Evolutionary conservation across 2,113 vertebrate species (phyloP).

Genomic region (Sylvietta virens): DNA sequence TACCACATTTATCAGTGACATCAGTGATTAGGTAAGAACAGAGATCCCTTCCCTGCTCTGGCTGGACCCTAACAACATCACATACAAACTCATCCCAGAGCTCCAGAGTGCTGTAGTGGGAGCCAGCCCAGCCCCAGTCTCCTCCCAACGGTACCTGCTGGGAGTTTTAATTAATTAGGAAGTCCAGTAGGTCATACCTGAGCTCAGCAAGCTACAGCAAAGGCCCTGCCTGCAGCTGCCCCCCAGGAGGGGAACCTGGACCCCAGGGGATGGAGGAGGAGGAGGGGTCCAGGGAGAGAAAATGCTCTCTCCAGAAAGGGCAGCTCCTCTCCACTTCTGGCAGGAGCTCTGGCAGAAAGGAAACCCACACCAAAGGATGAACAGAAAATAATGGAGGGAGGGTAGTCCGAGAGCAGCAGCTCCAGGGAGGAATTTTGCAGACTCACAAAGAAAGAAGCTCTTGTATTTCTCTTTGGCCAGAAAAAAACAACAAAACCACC

Average conservation of each 20-base stretch:
- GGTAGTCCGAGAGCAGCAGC: background rate
- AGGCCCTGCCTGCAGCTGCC: background rate
- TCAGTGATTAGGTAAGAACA: background rate
- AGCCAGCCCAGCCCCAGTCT: background rate
- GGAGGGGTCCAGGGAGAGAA: background rate
- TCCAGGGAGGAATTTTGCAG: background rate
- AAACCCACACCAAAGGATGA: conserved; percentile 1
- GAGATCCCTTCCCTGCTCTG: background rate
- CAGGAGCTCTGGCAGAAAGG: background rate
- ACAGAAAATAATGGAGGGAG: conserved; percentile 10
- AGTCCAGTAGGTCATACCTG: background rate
- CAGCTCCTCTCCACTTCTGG: background rate
- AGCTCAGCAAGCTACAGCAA: background rate
- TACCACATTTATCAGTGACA: fast-evolving
- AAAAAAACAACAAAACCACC: background rate
- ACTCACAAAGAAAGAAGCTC: conserved; percentile 40
- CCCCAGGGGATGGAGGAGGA: background rate
- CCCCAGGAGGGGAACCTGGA: background rate
- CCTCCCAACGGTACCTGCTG: background rate
- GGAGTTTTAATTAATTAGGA: background rate
- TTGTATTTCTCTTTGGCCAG: conserved; percentile 39
- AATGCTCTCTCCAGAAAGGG: background rate
- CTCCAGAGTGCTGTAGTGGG: background rate
- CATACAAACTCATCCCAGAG: background rate
- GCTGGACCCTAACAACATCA: background rate